phyloP scores from a whole-genome alignment of 92 coral and sea anemone genomes.

The Zoanthus gigantus region DNA sequence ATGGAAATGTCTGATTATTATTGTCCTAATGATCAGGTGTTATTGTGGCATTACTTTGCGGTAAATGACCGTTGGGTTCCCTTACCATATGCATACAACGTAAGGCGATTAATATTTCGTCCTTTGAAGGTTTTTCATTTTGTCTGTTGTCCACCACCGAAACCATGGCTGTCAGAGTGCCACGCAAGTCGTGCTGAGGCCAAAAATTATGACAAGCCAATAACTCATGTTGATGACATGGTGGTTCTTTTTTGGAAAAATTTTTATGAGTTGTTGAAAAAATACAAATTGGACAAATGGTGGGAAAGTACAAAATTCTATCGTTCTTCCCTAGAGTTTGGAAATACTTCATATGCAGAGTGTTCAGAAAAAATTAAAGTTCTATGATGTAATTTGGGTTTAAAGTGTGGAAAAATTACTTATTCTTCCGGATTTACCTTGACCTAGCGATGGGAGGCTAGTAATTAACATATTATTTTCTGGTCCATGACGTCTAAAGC shows the following conservation, averaged over 20 bases:
- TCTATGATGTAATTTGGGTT: too few relatives aligned
- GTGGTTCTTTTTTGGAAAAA: constrained; percentile 79
- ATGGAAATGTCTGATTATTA: constrained; percentile 36
- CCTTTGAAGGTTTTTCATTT: constrained; percentile 56
- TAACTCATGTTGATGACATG: constrained; percentile 59
- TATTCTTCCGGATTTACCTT: too few relatives aligned
- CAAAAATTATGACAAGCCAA: constrained; percentile 62
- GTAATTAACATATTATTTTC: too few relatives aligned
- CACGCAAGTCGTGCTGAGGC: constrained; percentile 87
- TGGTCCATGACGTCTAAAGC: too few relatives aligned
- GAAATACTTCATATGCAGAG: constrained; percentile 34
- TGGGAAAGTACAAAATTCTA: constrained; percentile 73
- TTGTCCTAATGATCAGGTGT: constrained; percentile 65
- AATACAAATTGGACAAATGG: constrained; percentile 75
- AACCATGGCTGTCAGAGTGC: constrained; percentile 82
- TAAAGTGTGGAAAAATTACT: too few relatives aligned
- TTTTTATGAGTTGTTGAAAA: constrained; percentile 75
- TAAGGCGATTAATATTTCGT: constrained; percentile 32
- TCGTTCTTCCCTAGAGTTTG: constrained; percentile 59
- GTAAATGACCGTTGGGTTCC: constrained; percentile 75
- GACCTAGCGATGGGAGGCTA: too few relatives aligned
- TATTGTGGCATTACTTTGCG: constrained; percentile 70
- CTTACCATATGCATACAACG: constrained; percentile 60
- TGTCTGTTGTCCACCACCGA: constrained; percentile 72
- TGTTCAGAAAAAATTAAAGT: neutral